Evolutionary conservation across 2,888 invertebrate species (phyloP), one percentile per base, ranked within the genome.

Genomic region (Apamea epomidion): DNA sequence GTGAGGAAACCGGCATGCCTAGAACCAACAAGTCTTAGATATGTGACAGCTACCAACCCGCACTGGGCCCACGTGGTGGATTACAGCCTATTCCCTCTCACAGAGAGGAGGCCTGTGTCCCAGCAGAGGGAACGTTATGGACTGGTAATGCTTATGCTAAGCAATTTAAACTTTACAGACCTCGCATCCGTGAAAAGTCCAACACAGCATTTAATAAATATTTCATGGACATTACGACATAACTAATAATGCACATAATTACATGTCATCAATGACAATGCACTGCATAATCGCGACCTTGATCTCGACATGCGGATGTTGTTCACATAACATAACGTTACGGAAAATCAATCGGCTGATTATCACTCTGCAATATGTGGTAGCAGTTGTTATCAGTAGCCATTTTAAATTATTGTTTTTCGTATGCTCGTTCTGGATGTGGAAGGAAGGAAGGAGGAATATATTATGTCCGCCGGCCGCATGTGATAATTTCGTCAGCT

Each of bases 231-330:
- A 79, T 76, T 85, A 75, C 69, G 45, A 72, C 86, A 82, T 83
- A 73, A 58, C 42, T 72, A 78, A 82, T 85, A 84, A 82, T 82
- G 84, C 78, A 86, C 77, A 88, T 86, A 86, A 80, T 81, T 81
- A 81, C 42, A 85, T 72, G 81, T 74, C 74, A 2, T 76, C 78
- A 74, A 85, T 87, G 78, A 77, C 72, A 78, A 71, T 67, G 65
- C 25, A 69, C 37, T 81, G 65, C 71, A 78, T 86, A 67, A 87
- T 86, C 72, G 54, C 78, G 86, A 21, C 87, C 84, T 87, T 84
- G 81, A 86, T 88, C 76, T 77, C 54, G 48, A 2, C 71, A 78
- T 16, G 80, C 84, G 84, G 88, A 88, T 78, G 78, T 78, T 74
- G 67, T 65, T 37, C 62, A 62, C 18, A 42, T 71, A 80, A 54